Evolutionary conservation across 2,888 invertebrate genomes (phyloP).

Genomic region (Cataglyphis cursor): DNA sequence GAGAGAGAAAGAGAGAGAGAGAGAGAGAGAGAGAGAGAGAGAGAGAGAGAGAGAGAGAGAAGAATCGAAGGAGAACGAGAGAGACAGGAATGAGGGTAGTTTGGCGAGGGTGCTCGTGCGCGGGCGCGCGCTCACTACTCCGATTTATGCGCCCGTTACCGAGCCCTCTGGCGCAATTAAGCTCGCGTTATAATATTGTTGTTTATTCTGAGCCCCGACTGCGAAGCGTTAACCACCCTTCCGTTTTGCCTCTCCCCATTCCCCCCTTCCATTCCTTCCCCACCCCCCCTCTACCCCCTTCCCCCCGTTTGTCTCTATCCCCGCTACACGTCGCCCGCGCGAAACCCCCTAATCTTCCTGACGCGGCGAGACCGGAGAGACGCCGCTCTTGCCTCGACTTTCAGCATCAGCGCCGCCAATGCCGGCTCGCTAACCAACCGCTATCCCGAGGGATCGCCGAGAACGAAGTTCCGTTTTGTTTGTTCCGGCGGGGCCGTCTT

Average conservation of each 20-base stretch:
- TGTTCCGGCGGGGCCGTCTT: conserved; percentile 77
- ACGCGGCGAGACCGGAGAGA: conserved; percentile 72
- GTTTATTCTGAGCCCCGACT: conserved; percentile 84
- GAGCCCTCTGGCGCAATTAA: conserved; percentile 86
- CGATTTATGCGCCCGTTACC: conserved; percentile 85
- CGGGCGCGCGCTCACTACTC: conserved; percentile 75
- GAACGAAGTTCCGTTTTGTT: conserved; percentile 76
- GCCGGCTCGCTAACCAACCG: conserved; percentile 68
- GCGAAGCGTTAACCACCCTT: conserved; percentile 82
- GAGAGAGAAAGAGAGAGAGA: conserved; percentile 39
- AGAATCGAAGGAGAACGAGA: conserved; percentile 59
- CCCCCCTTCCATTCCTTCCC: conserved; percentile 34
- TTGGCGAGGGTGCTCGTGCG: conserved; percentile 66
- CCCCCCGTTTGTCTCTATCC: conserved; percentile 66
- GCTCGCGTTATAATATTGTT: conserved; percentile 86
- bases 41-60: conserved; percentile 14
- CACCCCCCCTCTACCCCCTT: conserved; percentile 9
- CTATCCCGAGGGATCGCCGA: conserved; percentile 65
- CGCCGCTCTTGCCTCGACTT: conserved; percentile 69
- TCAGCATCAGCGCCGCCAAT: conserved; percentile 73
- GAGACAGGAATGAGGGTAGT: conserved; percentile 66
- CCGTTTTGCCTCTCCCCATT: conserved; percentile 19
- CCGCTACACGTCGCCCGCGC: conserved; percentile 67
- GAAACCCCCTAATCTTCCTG: conserved; percentile 76
- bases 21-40: conserved; percentile 32